phyloP scores from a whole-genome alignment of 1,140 invertebrate species.

The Littorina saxatilis region DNA sequence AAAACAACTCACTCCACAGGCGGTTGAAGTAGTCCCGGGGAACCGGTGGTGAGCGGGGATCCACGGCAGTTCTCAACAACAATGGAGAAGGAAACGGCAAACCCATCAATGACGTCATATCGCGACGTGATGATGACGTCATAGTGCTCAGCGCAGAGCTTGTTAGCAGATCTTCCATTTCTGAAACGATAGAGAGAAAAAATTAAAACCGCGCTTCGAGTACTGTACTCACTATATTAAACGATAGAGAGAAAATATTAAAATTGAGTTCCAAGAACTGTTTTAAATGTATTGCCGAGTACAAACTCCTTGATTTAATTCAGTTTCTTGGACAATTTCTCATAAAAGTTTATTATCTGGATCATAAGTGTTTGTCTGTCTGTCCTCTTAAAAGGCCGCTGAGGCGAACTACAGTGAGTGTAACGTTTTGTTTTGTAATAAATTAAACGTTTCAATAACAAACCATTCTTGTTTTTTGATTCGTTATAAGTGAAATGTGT shows the following conservation, averaged over 20 bases:
- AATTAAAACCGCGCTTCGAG: neutral
- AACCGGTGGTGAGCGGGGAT: neutral
- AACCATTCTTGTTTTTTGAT: too few relatives aligned
- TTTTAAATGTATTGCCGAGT: neutral
- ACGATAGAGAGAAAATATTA: neutral
- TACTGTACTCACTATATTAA: too few relatives aligned
- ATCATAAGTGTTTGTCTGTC: neutral
- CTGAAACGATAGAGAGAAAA: neutral
- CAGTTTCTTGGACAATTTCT: too few relatives aligned
- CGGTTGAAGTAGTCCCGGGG: conserved; percentile 23
- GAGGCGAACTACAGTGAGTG: too few relatives aligned
- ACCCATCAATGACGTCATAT: conserved; percentile 19
- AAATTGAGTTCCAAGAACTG: neutral
- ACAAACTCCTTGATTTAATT: too few relatives aligned
- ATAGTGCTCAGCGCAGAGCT: neutral
- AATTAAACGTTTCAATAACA: too few relatives aligned
- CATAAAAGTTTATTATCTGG: too few relatives aligned
- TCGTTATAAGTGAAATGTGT: too few relatives aligned
- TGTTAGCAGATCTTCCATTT: conserved; percentile 13
- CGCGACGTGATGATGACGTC: conserved; percentile 24
- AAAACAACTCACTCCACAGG: conserved; percentile 27
- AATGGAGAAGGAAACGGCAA: neutral
- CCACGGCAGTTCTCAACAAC: neutral
- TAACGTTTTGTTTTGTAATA: too few relatives aligned
- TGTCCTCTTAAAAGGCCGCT: too few relatives aligned